Percentiles rank a stretch among this genome's conserved stretches.
These are phyloP conservation scores for Microcebus lehilahytsara DNA, from an alignment of 2,113 vertebrate species.

Conservation along the genomic window DNA sequence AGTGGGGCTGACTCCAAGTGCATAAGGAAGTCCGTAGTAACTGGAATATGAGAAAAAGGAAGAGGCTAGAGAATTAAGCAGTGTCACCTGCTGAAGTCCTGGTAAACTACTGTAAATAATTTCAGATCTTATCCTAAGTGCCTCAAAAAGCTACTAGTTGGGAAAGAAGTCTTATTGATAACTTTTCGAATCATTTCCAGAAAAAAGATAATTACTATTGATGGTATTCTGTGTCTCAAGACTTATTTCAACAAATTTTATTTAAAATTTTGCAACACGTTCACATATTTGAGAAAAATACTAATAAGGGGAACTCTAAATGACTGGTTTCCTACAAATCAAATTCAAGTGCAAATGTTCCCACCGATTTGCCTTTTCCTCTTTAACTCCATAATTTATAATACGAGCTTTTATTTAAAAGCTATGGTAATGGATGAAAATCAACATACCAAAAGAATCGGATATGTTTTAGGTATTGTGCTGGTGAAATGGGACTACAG, in stretches of 20 bases:
- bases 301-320: neutral
- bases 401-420: neutral
- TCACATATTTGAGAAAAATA: neutral
- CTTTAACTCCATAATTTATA: neutral
- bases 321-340: neutral
- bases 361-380: neutral
- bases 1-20: no score
- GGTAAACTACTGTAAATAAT: neutral
- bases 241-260: neutral
- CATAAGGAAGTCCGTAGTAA: neutral
- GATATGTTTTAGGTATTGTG: neutral
- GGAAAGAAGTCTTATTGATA: neutral
- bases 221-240: neutral
- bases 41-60: neutral
- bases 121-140: neutral
- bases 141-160: neutral
- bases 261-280: neutral
- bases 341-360: neutral
- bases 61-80: neutral
- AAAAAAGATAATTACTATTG: neutral
- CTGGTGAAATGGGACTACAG: neutral
- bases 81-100: no score
- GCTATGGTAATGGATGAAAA: neutral
- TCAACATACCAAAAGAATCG: neutral
- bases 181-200: neutral